phyloP scores from a whole-genome alignment of 2,113 vertebrate genomes.

The Heloderma charlesbogerti region DNA sequence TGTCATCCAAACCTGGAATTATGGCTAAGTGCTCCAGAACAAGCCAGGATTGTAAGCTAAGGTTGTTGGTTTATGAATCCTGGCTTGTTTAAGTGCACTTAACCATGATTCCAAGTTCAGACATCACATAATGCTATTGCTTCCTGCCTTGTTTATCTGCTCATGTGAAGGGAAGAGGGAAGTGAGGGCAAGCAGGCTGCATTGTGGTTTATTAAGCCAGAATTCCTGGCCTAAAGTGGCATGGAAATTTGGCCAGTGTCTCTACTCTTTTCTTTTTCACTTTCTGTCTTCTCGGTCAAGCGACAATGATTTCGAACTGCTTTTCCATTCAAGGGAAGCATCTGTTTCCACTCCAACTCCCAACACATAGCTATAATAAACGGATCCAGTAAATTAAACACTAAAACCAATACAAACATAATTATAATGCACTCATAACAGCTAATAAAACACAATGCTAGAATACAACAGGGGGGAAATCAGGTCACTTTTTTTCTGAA shows the following conservation, averaged over 20 bases:
- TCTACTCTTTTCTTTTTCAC: conserved; percentile 33
- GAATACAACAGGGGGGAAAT: background rate
- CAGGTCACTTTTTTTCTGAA: background rate
- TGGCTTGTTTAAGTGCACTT: too few species aligned
- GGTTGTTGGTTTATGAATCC: too few species aligned
- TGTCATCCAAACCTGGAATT: too few species aligned
- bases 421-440: background rate
- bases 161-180: too few species aligned
- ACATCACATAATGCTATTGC: too few species aligned
- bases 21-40: too few species aligned
- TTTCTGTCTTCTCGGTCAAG: rapidly evolving
- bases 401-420: background rate
- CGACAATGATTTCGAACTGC: background rate
- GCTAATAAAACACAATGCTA: background rate
- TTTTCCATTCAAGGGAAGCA: background rate
- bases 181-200: too few species aligned
- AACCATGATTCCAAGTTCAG: too few species aligned
- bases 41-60: too few species aligned
- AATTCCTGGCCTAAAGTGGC: too few species aligned
- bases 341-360: background rate
- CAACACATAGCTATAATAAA: background rate
- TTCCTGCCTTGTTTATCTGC: too few species aligned
- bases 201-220: too few species aligned
- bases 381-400: background rate
- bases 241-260: background rate